Evolutionary conservation across 2,888 invertebrate genomes (phyloP), one percentile per base, ranked within the genome.

Genomic region (Priocnemis perturbator): DNA sequence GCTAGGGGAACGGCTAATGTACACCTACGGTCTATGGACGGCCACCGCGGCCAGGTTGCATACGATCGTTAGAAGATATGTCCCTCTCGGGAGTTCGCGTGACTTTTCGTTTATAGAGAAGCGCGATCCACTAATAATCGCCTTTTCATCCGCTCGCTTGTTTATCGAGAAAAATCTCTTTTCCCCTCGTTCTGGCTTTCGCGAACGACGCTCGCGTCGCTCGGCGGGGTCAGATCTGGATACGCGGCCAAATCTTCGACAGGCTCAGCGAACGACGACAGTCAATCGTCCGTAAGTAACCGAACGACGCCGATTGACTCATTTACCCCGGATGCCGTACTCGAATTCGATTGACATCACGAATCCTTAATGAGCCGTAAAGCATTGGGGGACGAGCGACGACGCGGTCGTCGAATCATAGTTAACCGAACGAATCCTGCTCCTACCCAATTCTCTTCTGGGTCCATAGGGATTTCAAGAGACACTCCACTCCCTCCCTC

Each of bases 51-150:
- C 50, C 50, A 50, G 50, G 17, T 50, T 60, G 65, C 56, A 45
- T n/a, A 56, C 26, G 59, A 53, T 60, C 52, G 52, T 68, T 55
- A 19, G 45, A 9, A 56, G 55, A 71, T 68, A 68, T 60, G 66
- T 63, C 61, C 53, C 74, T 67, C 63, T 50, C 17, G 60, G 69
- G 69, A 73, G 53, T 65, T 73, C n/a, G 69, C 71, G 71, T 69
- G 69, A 76, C 71, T 68, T 67, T 66, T 45, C 60, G n/a, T 67
- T 60, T 45, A 55, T 47, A 17, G 58, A 37, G 37, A 45, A 59
- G 21, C 60, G 55, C 60, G 60, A 59, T 60, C 19, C 59, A 52
- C 21, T 60, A 64, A 62, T 57, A 60, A 69, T 64, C 56, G 50
- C 30, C 56, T 69, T 47, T 53, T 52, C 23, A 47, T 63, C 11